Evolutionary conservation across 2,888 invertebrate genomes (phyloP).

Genomic region (Oxyteleia sp.): DNA sequence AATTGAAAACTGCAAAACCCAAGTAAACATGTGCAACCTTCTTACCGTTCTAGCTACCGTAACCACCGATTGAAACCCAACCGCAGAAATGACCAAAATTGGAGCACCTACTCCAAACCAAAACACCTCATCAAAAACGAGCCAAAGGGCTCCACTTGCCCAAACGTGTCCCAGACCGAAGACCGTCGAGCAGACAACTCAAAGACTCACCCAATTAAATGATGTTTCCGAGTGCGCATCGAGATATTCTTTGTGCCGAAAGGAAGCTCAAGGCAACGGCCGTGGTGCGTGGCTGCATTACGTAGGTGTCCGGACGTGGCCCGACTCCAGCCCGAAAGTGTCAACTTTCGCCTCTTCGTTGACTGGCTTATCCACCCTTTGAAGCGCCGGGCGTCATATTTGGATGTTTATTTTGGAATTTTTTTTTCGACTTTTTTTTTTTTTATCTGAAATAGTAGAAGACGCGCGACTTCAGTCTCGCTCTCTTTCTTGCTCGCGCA

Average conservation of each 20-base stretch:
- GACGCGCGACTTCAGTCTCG: constrained; percentile 58
- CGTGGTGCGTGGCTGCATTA: constrained; percentile 52
- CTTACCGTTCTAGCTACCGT: too few species aligned
- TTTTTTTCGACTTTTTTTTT: too few species aligned
- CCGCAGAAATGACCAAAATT: too few species aligned
- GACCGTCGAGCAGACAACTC: too few species aligned
- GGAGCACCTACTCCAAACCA: not conserved
- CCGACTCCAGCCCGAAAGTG: constrained; percentile 35
- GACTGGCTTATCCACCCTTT: not conserved
- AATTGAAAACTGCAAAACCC: too few species aligned
- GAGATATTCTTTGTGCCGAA: constrained; percentile 55
- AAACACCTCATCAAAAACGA: not conserved
- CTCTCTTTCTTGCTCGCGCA: constrained; percentile 49
- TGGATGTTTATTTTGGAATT: too few species aligned
- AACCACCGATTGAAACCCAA: too few species aligned
- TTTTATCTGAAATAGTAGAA: constrained; percentile 15
- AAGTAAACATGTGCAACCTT: too few species aligned
- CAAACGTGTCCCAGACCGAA: constrained; percentile 7
- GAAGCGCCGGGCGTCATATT: constrained; percentile 26
- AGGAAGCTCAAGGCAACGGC: constrained; percentile 50
- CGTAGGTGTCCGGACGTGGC: constrained; percentile 27
- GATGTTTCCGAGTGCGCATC: constrained; percentile 60
- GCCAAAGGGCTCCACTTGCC: not conserved
- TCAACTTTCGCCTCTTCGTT: constrained; percentile 7
- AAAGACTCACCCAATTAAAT: constrained; percentile 58